Percentiles rank a stretch among this genome's conserved stretches.
Evolutionary conservation across 2,888 invertebrate genomes (phyloP).

Genomic region (Kuschelorhynchus macadamiae): DNA sequence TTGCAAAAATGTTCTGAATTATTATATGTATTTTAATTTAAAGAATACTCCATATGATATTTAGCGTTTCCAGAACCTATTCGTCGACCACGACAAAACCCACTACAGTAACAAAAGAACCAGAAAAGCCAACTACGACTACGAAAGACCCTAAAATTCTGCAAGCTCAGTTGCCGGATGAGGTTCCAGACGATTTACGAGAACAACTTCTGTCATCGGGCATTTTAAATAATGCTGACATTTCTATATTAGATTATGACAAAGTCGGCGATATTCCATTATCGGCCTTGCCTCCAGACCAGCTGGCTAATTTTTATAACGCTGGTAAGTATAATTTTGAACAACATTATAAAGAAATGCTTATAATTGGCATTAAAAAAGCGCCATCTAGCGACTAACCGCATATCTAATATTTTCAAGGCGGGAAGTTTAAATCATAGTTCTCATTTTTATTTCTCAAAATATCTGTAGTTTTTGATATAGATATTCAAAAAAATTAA

Average conservation of each 20-base stretch:
- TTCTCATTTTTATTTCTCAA: too few relatives aligned
- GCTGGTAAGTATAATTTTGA: constrained; percentile 76
- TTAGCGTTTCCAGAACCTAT: constrained; percentile 25
- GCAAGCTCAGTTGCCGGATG: constrained; percentile 80
- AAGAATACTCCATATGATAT: background rate
- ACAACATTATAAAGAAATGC: background rate
- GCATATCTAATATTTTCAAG: too few relatives aligned
- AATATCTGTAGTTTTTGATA: too few relatives aligned
- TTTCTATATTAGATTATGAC: constrained; percentile 89
- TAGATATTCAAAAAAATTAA: too few relatives aligned
- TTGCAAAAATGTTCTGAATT: too few relatives aligned
- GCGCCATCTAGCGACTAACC: too few relatives aligned
- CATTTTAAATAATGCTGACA: constrained; percentile 89
- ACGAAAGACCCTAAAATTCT: constrained; percentile 72
- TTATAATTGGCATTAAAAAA: background rate
- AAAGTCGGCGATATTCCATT: constrained; percentile 89
- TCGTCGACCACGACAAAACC: constrained; percentile 61
- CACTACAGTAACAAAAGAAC: constrained; percentile 69
- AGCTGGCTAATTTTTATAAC: constrained; percentile 87
- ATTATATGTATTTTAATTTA: constrained; percentile 1
- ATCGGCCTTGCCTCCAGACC: constrained; percentile 87
- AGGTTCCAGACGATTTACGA: constrained; percentile 89
- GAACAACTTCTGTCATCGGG: constrained; percentile 88
- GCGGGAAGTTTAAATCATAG: too few relatives aligned
- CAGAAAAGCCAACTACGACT: constrained; percentile 67